Percentiles rank a stretch among this genome's conserved stretches.
phyloP scores from a whole-genome alignment of 1,140 invertebrate genomes.

The Anastrepha ludens region DNA sequence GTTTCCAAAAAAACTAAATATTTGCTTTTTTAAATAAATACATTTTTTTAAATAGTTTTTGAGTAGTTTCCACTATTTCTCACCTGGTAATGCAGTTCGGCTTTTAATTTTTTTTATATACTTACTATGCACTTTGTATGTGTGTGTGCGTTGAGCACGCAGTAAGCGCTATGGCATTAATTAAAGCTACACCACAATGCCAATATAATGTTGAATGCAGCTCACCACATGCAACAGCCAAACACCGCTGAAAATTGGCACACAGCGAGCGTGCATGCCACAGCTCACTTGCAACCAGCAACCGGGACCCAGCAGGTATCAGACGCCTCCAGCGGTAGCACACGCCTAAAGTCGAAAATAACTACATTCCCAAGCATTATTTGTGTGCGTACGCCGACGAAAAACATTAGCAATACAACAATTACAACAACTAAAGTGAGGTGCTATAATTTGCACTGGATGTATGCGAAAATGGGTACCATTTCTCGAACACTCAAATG shows the following conservation, averaged over 20 bases:
- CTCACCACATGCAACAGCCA: neutral
- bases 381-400: neutral
- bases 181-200: conserved; percentile 27
- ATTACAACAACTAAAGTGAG: neutral
- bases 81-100: too few species aligned
- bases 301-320: neutral
- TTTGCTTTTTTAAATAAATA: too few species aligned
- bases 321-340: neutral
- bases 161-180: conserved; percentile 30
- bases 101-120: too few species aligned
- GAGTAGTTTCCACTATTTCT: too few species aligned
- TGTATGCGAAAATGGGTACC: neutral
- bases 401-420: neutral
- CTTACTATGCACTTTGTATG: neutral
- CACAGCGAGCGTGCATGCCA: neutral
- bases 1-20: too few species aligned
- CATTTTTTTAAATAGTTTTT: too few species aligned
- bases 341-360: neutral
- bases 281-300: neutral
- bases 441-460: neutral
- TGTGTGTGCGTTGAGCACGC: neutral
- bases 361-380: neutral
- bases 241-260: neutral
- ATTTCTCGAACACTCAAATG: neutral
- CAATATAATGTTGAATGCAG: conserved; percentile 29